Evolutionary conservation across 30 jellyfish, hydroid and myxozoan genomes (phyloP).

Genomic region (Mastigias papua): DNA sequence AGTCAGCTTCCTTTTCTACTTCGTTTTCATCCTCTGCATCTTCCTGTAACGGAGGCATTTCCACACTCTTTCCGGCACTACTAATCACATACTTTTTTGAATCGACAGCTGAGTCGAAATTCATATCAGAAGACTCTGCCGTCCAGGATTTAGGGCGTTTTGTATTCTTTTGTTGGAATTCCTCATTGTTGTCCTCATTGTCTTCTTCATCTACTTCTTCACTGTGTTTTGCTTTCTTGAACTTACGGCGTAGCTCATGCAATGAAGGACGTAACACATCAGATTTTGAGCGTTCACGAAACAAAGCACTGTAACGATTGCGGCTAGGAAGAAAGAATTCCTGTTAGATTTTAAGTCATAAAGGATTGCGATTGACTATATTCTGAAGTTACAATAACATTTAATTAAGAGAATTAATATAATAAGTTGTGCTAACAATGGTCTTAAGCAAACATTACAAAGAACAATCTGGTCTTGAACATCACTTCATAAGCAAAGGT

Average conservation of each 20-base stretch:
- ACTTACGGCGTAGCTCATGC: constrained; percentile 46
- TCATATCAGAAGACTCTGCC: constrained; percentile 19
- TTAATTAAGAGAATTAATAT: too few relatives aligned
- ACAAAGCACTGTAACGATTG: constrained; percentile 65
- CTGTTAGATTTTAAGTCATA: neutral
- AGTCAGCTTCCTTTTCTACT: neutral
- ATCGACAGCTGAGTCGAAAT: neutral
- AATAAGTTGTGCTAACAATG: too few relatives aligned
- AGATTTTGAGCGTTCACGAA: constrained; percentile 79
- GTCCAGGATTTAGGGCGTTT: constrained; percentile 67
- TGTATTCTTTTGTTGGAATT: neutral
- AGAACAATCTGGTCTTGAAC: too few relatives aligned
- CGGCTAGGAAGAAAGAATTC: constrained; percentile 50
- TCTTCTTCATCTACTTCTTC: constrained; percentile 34
- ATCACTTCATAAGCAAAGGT: too few relatives aligned
- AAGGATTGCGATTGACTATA: too few relatives aligned
- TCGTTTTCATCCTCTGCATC: neutral
- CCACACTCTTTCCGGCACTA: neutral
- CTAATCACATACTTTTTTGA: neutral
- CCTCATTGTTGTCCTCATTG: neutral
- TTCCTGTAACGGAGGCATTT: constrained; percentile 36
- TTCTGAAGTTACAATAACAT: too few relatives aligned
- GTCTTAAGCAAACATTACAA: too few relatives aligned
- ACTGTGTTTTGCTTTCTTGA: constrained; percentile 14
- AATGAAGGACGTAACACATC: constrained; percentile 32